phyloP scores from a whole-genome alignment of 2,888 invertebrate genomes.

The Apotomis turbidana region DNA sequence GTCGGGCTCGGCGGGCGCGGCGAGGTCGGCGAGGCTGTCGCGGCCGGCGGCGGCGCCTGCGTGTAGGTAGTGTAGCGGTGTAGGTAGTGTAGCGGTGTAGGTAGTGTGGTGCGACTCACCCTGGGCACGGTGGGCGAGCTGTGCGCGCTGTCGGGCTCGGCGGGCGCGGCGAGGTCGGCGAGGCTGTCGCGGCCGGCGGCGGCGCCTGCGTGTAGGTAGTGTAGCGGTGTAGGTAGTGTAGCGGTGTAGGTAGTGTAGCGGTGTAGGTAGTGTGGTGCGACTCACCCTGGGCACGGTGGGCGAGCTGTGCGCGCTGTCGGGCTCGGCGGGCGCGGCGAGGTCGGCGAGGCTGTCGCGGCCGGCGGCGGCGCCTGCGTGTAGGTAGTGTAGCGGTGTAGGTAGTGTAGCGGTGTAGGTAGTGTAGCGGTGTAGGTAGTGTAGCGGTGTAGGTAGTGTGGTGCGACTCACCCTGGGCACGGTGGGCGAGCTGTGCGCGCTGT shows the following conservation, averaged over 20 bases:
- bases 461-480: constrained; percentile 76
- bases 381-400: too few species aligned
- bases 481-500: constrained; percentile 95
- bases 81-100: too few species aligned
- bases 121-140: constrained; percentile 91
- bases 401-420: too few species aligned
- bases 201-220: constrained; percentile 76
- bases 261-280: too few species aligned
- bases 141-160: constrained; percentile 94
- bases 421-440: too few species aligned
- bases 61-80: too few species aligned
- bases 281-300: constrained; percentile 85
- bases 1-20: constrained; percentile 90
- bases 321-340: constrained; percentile 87
- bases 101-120: too few species aligned
- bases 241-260: too few species aligned
- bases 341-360: constrained; percentile 89
- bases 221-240: too few species aligned
- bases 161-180: constrained; percentile 87
- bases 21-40: constrained; percentile 89
- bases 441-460: too few species aligned
- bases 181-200: constrained; percentile 85
- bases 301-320: constrained; percentile 95
- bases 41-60: constrained; percentile 80
- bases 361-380: constrained; percentile 73